These are phyloP conservation scores for Germaria angustata DNA, from an alignment of 2,888 invertebrate genomes.

Conservation along the genomic window DNA sequence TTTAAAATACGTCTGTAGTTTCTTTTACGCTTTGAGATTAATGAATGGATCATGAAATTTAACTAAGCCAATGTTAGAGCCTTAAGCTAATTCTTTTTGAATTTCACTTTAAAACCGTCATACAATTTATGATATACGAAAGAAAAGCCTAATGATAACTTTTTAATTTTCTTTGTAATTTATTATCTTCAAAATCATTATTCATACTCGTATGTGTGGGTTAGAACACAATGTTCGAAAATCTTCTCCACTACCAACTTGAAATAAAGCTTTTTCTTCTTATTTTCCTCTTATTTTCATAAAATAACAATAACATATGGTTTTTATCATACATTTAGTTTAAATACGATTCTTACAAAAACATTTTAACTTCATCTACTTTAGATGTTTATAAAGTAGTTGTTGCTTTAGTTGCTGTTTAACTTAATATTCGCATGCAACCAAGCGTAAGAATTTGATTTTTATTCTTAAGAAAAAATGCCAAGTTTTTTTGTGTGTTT, in stretches of 20 bases:
- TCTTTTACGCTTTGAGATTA: no score
- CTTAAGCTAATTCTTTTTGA: no score
- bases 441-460: conserved; percentile 66
- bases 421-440: conserved; percentile 62
- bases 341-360: conserved; percentile 6
- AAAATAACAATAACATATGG: conserved; percentile 48
- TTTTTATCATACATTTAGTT: conserved; percentile 51
- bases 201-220: neutral
- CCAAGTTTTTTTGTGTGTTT: conserved; percentile 47
- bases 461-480: conserved; percentile 40
- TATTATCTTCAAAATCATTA: conserved; percentile 19
- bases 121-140: neutral
- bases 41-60: no score
- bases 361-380: conserved; percentile 13
- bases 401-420: conserved; percentile 9
- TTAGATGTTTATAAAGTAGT: conserved; percentile 24
- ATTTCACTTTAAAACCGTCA: neutral
- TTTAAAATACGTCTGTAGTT: no score
- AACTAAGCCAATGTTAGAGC: no score
- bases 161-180: conserved; percentile 7
- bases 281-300: neutral
- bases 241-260: conserved; percentile 3
- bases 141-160: neutral
- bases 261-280: neutral
- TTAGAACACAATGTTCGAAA: neutral